These are phyloP conservation scores for Pseudochirops cupreus DNA, from an alignment of 2,797 vertebrate genomes.

Conservation along the genomic window DNA sequence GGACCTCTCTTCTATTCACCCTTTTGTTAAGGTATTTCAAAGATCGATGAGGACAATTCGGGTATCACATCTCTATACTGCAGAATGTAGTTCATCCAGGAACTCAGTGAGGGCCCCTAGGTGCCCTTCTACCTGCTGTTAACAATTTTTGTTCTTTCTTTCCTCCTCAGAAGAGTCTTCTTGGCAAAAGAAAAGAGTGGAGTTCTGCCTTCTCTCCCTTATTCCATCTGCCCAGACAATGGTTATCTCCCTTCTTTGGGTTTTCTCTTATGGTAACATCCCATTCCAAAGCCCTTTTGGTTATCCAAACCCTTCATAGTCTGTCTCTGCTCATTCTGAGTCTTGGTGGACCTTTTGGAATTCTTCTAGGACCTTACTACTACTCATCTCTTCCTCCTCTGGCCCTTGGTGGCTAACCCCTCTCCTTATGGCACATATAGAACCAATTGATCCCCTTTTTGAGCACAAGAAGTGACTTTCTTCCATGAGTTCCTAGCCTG, in stretches of 20 bases:
- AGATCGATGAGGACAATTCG: background rate
- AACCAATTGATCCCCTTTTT: background rate
- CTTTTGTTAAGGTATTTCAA: background rate
- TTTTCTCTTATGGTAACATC: background rate
- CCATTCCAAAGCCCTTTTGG: background rate
- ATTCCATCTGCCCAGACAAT: background rate
- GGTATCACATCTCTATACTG: background rate
- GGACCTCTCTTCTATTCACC: background rate
- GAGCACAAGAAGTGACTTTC: background rate
- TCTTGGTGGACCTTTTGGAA: background rate
- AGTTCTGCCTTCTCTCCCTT: background rate
- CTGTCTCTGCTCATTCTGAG: background rate
- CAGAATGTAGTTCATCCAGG: background rate
- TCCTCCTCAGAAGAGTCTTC: background rate
- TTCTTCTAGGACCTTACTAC: background rate
- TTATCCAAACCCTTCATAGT: background rate
- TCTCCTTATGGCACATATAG: background rate
- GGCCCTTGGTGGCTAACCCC: background rate
- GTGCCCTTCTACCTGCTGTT: background rate
- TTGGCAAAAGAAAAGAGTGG: background rate
- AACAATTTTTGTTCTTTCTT: background rate
- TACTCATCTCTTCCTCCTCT: background rate
- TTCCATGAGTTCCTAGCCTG: background rate
- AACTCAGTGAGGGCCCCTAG: background rate
- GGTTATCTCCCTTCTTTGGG: background rate